These are phyloP conservation scores for Leptestheria dahalacensis DNA, from an alignment of 1,140 invertebrate species.

Conservation along the genomic window DNA sequence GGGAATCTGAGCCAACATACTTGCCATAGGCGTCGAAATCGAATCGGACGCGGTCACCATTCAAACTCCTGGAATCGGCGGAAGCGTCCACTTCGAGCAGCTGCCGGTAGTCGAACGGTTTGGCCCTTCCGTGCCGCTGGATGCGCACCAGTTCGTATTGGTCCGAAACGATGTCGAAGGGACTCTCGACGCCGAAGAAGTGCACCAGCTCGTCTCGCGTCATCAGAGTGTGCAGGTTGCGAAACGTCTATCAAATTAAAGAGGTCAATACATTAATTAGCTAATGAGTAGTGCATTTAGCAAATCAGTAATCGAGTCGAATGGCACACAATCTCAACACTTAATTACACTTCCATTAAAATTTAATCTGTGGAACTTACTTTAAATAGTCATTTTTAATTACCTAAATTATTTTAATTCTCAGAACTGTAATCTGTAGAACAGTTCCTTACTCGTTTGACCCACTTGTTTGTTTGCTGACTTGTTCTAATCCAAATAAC, in stretches of 20 bases:
- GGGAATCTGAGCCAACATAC: no score
- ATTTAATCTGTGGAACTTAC: no score
- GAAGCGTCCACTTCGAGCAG: neutral
- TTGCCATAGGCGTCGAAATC: constrained; percentile 1
- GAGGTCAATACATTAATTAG: no score
- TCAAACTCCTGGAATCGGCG: neutral
- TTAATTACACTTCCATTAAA: no score
- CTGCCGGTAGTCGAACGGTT: neutral
- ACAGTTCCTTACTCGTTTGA: no score
- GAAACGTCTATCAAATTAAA: neutral
- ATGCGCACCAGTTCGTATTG: constrained; percentile 5
- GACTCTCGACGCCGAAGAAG: neutral
- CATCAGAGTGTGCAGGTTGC: constrained; percentile 3
- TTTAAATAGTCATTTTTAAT: no score
- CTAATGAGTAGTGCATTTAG: no score
- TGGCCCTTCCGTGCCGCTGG: neutral
- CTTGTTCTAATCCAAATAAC: no score
- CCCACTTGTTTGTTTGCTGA: no score
- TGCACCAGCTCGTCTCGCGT: neutral
- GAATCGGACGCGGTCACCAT: neutral
- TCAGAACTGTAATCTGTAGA: no score
- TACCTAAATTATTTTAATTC: no score
- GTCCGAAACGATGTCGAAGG: neutral
- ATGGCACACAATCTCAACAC: no score
- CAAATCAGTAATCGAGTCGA: neutral